phyloP scores from a whole-genome alignment of 2,113 vertebrate genomes.

The Hydropotes inermis region DNA sequence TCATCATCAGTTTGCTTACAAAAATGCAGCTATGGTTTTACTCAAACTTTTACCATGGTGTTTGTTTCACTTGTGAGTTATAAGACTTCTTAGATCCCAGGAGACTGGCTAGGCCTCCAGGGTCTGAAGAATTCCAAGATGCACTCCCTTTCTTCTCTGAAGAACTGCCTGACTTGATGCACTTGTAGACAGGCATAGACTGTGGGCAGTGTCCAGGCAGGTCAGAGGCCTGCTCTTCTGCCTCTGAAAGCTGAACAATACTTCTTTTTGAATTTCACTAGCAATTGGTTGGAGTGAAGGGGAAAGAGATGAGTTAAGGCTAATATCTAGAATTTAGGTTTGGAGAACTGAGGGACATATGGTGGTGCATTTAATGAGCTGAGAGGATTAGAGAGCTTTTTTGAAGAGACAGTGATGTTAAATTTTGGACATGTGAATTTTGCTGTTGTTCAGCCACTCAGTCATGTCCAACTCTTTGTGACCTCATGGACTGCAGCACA shows the following conservation, averaged over 20 bases:
- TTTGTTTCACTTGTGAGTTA: background rate
- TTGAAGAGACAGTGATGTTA: background rate
- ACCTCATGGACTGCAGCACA: background rate
- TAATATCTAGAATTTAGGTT: background rate
- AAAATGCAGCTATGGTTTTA: background rate
- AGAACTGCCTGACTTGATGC: background rate
- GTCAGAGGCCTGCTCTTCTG: background rate
- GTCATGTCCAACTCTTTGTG: background rate
- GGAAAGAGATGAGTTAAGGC: background rate
- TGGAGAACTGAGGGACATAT: background rate
- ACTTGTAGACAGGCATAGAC: background rate
- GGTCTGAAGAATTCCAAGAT: background rate
- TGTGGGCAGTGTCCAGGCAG: background rate
- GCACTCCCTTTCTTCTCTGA: background rate
- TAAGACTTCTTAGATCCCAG: background rate
- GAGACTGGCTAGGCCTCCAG: background rate
- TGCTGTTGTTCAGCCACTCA: background rate
- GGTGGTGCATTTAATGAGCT: background rate
- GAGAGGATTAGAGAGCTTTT: background rate
- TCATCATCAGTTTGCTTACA: background rate
- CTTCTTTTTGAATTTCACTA: background rate
- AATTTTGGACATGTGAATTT: background rate
- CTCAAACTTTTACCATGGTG: background rate
- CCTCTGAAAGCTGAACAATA: background rate
- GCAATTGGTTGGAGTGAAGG: background rate